Percentiles rank a stretch among this genome's conserved stretches.
Conservation (phyloP, 2,888 invertebrate genomes). For the Heliconius hortense region DNA sequence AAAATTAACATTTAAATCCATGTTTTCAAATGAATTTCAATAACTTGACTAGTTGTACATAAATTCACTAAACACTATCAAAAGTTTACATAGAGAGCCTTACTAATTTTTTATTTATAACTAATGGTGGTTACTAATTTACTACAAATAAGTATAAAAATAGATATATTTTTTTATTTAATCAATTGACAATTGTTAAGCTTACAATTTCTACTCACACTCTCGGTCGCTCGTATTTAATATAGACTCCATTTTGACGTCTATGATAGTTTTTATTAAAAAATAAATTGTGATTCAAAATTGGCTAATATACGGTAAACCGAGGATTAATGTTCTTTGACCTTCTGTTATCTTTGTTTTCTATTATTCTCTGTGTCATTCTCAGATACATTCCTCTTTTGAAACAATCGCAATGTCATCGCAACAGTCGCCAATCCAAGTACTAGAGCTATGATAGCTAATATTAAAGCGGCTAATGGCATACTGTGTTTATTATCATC, state of each 20-base stretch:
- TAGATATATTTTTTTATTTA: slow-evolving; percentile 8
- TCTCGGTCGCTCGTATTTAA: not conserved
- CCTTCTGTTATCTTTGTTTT: slow-evolving; percentile 62
- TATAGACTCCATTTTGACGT: not conserved
- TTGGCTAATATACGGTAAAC: not conserved
- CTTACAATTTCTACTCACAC: not conserved
- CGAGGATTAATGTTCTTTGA: slow-evolving; percentile 34
- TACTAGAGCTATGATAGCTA: slow-evolving; percentile 63
- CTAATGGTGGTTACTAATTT: not conserved
- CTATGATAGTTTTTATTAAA: not conserved
- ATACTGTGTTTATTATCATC: slow-evolving; percentile 47
- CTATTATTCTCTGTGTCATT: slow-evolving; percentile 61
- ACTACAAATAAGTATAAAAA: slow-evolving; percentile 10
- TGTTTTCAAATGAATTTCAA: slow-evolving; percentile 15
- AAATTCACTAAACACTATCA: slow-evolving; percentile 36
- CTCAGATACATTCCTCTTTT: slow-evolving; percentile 49
- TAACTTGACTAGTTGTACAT: slow-evolving; percentile 44
- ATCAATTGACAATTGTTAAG: not conserved
- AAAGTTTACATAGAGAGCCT: slow-evolving; percentile 33
- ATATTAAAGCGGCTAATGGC: slow-evolving; percentile 60
- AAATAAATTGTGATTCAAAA: not conserved
- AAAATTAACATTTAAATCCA: slow-evolving; percentile 18
- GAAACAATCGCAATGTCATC: slow-evolving; percentile 65
- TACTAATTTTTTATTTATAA: slow-evolving; percentile 5
- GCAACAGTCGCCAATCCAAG: slow-evolving; percentile 62